Percentiles rank a stretch among this genome's conserved stretches.
Conservation (phyloP, 2,888 invertebrate species). For the Dynastes tityus region DNA sequence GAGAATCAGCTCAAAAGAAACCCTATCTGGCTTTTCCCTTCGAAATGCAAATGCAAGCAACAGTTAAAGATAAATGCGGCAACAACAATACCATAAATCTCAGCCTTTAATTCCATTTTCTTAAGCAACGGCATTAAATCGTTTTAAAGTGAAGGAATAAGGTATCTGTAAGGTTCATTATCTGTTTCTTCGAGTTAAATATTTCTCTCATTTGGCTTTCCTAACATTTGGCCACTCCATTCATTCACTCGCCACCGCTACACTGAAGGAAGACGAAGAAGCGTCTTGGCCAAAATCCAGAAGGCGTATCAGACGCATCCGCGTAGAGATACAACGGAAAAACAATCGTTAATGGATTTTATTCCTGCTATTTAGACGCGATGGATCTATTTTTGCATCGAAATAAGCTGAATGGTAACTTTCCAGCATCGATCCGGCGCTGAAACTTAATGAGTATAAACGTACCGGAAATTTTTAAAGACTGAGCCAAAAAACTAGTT, state of each 20-base stretch:
- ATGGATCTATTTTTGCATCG: slow-evolving; percentile 38
- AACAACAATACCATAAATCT: slow-evolving; percentile 47
- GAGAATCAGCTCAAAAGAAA: slow-evolving; percentile 24
- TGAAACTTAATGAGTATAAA: slow-evolving; percentile 41
- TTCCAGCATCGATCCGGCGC: slow-evolving; percentile 26
- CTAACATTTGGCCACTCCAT: background rate
- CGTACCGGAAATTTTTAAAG: too few relatives aligned
- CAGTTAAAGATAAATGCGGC: slow-evolving; percentile 44
- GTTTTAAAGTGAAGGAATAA: slow-evolving; percentile 42
- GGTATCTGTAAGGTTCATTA: slow-evolving; percentile 48
- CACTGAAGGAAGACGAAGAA: background rate
- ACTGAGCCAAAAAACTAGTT: too few relatives aligned
- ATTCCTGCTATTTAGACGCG: slow-evolving; percentile 31
- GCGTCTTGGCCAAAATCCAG: slow-evolving; percentile 39
- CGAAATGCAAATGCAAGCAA: slow-evolving; percentile 40
- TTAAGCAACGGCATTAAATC: slow-evolving; percentile 45
- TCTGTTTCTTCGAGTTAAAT: slow-evolving; percentile 47
- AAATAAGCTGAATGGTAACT: slow-evolving; percentile 26
- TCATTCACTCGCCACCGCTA: slow-evolving; percentile 15
- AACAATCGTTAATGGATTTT: slow-evolving; percentile 44
- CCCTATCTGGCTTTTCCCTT: slow-evolving; percentile 20
- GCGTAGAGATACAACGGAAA: slow-evolving; percentile 22
- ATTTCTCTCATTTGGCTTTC: slow-evolving; percentile 21
- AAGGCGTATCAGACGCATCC: background rate
- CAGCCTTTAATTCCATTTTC: slow-evolving; percentile 47